A percentile compares a stretch with the other conserved stretches of the same genome.
Evolutionary conservation across 1,140 invertebrate species (phyloP).

Genomic region (Cotesia typhae): DNA sequence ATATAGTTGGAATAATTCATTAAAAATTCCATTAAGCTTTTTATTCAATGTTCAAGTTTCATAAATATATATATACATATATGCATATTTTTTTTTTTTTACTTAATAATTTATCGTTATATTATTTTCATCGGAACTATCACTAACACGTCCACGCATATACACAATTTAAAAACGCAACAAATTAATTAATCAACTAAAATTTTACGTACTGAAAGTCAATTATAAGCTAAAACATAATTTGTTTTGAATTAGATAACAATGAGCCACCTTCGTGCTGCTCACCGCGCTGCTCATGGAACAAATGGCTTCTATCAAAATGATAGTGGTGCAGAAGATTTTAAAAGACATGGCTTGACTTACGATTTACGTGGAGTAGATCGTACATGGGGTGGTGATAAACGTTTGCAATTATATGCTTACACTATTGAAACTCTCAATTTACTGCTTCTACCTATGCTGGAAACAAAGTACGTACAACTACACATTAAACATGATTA

Average conservation of each 20-base stretch:
- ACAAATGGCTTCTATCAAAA: conserved; percentile 48
- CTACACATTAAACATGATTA: no score
- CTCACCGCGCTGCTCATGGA: conserved; percentile 51
- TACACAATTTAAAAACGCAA: no score
- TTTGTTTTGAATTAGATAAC: conserved; percentile 67
- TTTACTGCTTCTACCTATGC: conserved; percentile 94
- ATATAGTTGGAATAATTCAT: no score
- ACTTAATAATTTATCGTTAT: no score
- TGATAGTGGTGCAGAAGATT: conserved; percentile 23
- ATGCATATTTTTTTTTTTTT: no score
- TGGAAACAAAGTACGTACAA: conserved; percentile 87
- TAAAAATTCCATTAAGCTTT: no score
- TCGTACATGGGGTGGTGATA: conserved; percentile 77
- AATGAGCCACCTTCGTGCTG: conserved; percentile 73
- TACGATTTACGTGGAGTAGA: conserved; percentile 61
- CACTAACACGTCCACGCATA: no score
- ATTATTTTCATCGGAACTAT: no score
- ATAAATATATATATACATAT: no score
- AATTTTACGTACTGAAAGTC: no score
- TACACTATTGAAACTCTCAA: conserved; percentile 96
- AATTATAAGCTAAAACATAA: background rate
- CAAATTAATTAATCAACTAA: no score
- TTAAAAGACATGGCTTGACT: conserved; percentile 44
- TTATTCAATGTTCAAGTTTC: no score
- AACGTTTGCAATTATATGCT: conserved; percentile 88